These are phyloP conservation scores for Poeciliopsis infans DNA, from an alignment of 2,797 vertebrate genomes.

Conservation along the genomic window DNA sequence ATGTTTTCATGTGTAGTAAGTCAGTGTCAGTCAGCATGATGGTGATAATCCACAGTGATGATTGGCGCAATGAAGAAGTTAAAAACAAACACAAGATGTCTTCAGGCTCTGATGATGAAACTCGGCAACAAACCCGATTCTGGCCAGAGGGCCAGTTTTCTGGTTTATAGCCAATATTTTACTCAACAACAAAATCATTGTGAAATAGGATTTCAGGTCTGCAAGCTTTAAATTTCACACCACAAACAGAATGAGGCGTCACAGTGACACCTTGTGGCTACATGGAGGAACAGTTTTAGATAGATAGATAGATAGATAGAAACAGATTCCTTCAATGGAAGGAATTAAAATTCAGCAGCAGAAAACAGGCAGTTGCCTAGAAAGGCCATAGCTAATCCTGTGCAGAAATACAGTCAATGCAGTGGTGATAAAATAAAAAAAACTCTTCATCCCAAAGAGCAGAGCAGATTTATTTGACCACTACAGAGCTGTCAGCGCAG, in stretches of 20 bases:
- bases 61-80: too few species aligned
- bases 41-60: too few species aligned
- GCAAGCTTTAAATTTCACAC: not conserved
- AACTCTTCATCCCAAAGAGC: not conserved
- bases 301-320: too few species aligned
- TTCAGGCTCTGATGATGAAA: too few species aligned
- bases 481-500: not conserved
- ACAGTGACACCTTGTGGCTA: slow-evolving; percentile 71
- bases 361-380: not conserved
- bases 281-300: slow-evolving; percentile 2
- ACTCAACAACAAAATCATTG: not conserved
- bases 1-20: too few species aligned
- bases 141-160: too few species aligned
- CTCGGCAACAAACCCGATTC: too few species aligned
- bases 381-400: not conserved
- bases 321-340: too few species aligned
- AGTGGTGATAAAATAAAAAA: not conserved
- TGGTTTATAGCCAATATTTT: not conserved
- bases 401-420: not conserved
- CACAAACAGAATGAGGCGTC: slow-evolving; percentile 8
- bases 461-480: not conserved
- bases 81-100: too few species aligned
- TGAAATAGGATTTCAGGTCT: not conserved
- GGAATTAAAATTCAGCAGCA: not conserved
- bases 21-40: too few species aligned